A percentile compares a stretch with the other conserved stretches of the same genome.
Evolutionary conservation across 1,140 invertebrate genomes (phyloP).

Genomic region (Megalopta genalis): DNA sequence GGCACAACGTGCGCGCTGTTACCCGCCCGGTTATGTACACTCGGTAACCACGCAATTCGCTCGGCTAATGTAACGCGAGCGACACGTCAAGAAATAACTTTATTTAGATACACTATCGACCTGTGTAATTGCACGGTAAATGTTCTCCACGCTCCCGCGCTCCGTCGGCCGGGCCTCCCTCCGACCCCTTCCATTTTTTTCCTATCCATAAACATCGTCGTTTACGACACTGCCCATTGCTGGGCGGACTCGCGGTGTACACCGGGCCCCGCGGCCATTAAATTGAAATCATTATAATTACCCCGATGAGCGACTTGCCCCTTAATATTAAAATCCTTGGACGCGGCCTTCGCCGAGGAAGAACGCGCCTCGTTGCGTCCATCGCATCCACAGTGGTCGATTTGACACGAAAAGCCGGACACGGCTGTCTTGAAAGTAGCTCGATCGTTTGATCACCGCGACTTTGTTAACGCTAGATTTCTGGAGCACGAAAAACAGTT

Average conservation of each 20-base stretch:
- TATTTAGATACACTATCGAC: conserved; percentile 68
- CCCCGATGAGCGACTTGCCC: conserved; percentile 17
- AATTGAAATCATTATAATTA: conserved; percentile 69
- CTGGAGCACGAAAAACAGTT: too few species aligned
- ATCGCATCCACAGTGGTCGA: too few species aligned
- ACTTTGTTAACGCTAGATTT: too few species aligned
- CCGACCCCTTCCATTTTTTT: conserved; percentile 17
- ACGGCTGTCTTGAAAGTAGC: too few species aligned
- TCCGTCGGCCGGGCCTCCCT: too few species aligned
- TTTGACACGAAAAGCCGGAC: too few species aligned
- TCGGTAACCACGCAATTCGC: conserved; percentile 52
- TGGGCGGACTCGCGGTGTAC: conserved; percentile 7
- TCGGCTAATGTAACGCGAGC: conserved; percentile 57
- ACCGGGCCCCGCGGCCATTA: conserved; percentile 51
- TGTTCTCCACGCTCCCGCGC: conserved; percentile 28
- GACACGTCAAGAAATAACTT: conserved; percentile 69
- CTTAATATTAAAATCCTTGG: conserved; percentile 41
- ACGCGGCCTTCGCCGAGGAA: neutral
- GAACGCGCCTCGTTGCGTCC: neutral
- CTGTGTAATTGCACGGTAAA: conserved; percentile 64
- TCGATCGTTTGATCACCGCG: too few species aligned
- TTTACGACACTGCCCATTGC: conserved; percentile 58
- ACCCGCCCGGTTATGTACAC: conserved; percentile 15
- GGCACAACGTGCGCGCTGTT: conserved; percentile 8
- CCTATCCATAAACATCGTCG: conserved; percentile 60